Base-by-base conservation (phyloP, 2,113 vertebrate genomes). In the Hypomesus transpacificus region DNA sequence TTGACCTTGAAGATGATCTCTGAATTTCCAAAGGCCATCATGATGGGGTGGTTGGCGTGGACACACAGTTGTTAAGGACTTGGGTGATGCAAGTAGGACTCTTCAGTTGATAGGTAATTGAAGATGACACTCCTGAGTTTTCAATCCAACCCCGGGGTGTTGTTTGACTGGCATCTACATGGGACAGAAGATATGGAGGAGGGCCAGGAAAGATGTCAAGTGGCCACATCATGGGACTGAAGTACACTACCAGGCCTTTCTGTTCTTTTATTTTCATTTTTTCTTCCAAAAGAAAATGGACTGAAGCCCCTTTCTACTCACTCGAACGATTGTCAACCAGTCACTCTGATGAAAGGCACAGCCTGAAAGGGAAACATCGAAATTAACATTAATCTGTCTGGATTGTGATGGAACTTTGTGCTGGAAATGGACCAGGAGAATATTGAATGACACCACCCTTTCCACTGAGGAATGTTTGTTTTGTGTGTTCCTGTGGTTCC, bases 401-500 rank as follows among this genome's bases (percentile, higher is more conserved):
- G 82, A 80, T 56, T 56, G 71, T 70, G 78, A 73, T 71, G 61
- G 54, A 61, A 78, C 21, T 75, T 39, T 68, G 65, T 64, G 46
- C 8, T 83, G 75, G 70, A 76, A 75, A 82, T 68, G 85, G 8
- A 80, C 80, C 70, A 71, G 85, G 92, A 89, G 90, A 91, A 74
- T 77, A 64, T 77, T 62, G 79, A 84, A 73, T 69, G 62, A 18
- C 59, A 62, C 78, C 76, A 50, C 60, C 78, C 69, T 82, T 83
- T 81, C 83, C 87, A 75, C 56, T 87, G 93, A 95, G 94, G 94
- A 96, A 93, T 95, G 93, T 97, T 92, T 94, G 92, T 94, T 91
- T 84, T 95, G 90, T 96, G 93, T 96, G 88, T 94, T 87, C 94
- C 92, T 94, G 85, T 97, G 93, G 93, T 94, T 93, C 91, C 82